phyloP scores from a whole-genome alignment of 1,140 invertebrate genomes.

The Eurosta solidaginis region DNA sequence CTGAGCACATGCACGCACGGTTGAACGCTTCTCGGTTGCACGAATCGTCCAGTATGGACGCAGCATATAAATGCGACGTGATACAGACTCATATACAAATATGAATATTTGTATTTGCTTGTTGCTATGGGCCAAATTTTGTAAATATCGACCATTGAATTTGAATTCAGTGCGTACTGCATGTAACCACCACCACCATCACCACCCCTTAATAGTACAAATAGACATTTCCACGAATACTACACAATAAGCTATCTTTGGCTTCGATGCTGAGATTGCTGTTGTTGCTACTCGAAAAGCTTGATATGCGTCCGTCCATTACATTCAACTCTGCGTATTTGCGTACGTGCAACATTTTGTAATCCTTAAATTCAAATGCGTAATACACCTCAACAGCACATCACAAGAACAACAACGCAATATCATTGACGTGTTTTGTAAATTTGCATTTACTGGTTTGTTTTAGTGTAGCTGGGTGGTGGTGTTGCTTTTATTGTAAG shows the following conservation, averaged over 20 bases:
- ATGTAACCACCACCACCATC: constrained; percentile 18
- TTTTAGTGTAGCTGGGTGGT: too few relatives aligned
- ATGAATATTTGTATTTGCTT: constrained; percentile 7
- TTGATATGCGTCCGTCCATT: not conserved
- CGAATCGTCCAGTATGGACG: not conserved
- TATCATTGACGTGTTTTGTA: not conserved
- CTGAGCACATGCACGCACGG: not conserved
- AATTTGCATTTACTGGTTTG: too few relatives aligned
- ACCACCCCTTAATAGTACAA: not conserved
- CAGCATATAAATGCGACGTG: constrained; percentile 10
- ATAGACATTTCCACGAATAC: not conserved
- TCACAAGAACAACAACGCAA: not conserved
- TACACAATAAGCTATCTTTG: not conserved
- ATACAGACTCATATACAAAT: too few relatives aligned
- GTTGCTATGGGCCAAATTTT: constrained; percentile 6
- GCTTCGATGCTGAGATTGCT: not conserved
- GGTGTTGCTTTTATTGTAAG: not conserved
- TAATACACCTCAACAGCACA: constrained; percentile 13
- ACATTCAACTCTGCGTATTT: not conserved
- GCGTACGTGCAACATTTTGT: constrained; percentile 8
- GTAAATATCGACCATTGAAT: too few relatives aligned
- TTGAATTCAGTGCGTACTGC: not conserved
- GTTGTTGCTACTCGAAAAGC: not conserved
- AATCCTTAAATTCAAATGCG: not conserved
- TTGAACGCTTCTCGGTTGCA: constrained; percentile 16